A percentile compares a stretch with the other conserved stretches of the same genome.
phyloP scores from a whole-genome alignment of 2,113 vertebrate genomes.

The Ptilorrhoa leucosticta region DNA sequence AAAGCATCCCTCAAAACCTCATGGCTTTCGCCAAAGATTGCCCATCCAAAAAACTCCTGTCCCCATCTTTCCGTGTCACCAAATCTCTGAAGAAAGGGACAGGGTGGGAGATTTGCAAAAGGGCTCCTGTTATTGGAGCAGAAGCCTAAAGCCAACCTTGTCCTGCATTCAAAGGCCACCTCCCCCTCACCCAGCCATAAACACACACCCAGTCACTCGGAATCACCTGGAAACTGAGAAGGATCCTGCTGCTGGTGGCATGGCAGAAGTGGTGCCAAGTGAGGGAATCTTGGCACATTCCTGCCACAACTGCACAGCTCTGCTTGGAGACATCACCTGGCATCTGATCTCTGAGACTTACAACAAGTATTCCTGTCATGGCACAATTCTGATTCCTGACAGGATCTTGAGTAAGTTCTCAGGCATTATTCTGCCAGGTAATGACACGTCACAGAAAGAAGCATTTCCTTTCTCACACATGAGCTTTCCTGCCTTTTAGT shows the following conservation, averaged over 20 bases:
- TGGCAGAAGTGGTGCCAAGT: accelerated
- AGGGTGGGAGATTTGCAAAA: background rate
- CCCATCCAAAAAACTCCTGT: background rate
- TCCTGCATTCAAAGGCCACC: background rate
- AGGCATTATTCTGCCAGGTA: background rate
- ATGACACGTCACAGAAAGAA: background rate
- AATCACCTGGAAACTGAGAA: accelerated
- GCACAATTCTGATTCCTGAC: background rate
- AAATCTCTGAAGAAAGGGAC: background rate
- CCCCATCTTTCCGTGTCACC: accelerated
- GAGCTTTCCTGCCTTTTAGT: background rate
- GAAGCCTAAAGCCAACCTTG: background rate
- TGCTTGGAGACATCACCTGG: accelerated
- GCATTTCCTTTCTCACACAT: background rate
- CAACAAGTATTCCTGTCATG: background rate
- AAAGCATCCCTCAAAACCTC: background rate
- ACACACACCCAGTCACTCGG: accelerated
- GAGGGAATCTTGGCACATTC: accelerated
- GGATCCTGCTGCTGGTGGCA: background rate
- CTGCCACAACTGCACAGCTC: background rate
- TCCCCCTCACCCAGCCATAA: background rate
- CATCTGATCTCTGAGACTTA: background rate
- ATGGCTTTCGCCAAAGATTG: background rate
- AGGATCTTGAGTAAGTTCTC: background rate
- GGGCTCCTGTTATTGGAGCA: background rate